Conservation (phyloP, 2,888 invertebrate species). For the Drosophila falleni region DNA sequence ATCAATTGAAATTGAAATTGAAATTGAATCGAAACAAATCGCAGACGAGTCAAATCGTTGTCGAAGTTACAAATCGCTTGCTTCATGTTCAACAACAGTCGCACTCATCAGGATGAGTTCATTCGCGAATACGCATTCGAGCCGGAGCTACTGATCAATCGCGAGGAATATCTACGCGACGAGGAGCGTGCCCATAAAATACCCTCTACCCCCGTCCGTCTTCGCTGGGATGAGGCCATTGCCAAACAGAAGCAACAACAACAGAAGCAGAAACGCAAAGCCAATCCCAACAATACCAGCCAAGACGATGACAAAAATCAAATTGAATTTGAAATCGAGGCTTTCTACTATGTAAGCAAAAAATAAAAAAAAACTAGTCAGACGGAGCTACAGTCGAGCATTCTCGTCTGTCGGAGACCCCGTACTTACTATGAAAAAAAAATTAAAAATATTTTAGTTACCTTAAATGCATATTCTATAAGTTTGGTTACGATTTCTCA, state of each 20-base stretch:
- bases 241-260: slow-evolving; percentile 71
- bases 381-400: too few species aligned
- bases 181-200: slow-evolving; percentile 62
- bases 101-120: slow-evolving; percentile 82
- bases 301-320: slow-evolving; percentile 77
- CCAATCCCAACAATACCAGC: slow-evolving; percentile 70
- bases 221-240: slow-evolving; percentile 73
- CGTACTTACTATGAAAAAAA: too few species aligned
- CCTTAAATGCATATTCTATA: too few species aligned
- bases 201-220: slow-evolving; percentile 69
- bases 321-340: slow-evolving; percentile 84
- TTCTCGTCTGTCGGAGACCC: too few species aligned
- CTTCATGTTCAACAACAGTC: slow-evolving; percentile 81
- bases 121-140: slow-evolving; percentile 85
- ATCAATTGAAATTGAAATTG: neutral
- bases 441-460: too few species aligned
- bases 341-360: slow-evolving; percentile 84
- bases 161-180: slow-evolving; percentile 81
- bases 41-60: slow-evolving; percentile 7
- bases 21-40: slow-evolving; percentile 3
- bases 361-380: neutral
- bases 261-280: slow-evolving; percentile 58
- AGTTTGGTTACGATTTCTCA: too few species aligned
- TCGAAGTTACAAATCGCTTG: slow-evolving; percentile 47
- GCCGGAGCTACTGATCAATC: slow-evolving; percentile 83